Conservation (phyloP, 2,888 invertebrate species). For the Drosophila lacicola region DNA sequence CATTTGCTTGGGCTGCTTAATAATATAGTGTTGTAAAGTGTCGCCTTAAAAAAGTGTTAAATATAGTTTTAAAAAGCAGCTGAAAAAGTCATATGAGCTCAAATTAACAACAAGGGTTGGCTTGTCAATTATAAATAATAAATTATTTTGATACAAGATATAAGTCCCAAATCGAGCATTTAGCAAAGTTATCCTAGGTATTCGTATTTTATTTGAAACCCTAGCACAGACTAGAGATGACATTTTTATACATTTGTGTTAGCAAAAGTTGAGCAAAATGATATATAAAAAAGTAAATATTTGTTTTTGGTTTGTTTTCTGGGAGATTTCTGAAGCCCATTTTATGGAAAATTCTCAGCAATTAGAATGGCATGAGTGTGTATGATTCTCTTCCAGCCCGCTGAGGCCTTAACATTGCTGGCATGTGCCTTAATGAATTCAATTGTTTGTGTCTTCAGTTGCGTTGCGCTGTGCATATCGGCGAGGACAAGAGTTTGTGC, state of each 20-base stretch:
- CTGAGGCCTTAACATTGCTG: slow-evolving; percentile 98
- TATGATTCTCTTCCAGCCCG: slow-evolving; percentile 98
- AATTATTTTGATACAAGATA: no score
- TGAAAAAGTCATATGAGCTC: no score
- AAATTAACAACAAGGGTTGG: no score
- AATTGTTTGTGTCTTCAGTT: slow-evolving; percentile 98
- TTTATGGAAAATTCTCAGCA: slow-evolving; percentile 88
- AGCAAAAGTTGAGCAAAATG: neutral
- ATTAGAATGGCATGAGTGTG: slow-evolving; percentile 98
- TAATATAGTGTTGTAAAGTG: no score
- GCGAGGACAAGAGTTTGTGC: slow-evolving; percentile 98
- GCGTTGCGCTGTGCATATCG: slow-evolving; percentile 98
- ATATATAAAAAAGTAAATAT: neutral
- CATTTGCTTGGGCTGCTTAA: no score
- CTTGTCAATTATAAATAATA: no score
- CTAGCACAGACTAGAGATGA: neutral
- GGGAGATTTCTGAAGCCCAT: neutral
- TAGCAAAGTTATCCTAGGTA: no score
- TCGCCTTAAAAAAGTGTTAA: no score
- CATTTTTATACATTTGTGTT: neutral
- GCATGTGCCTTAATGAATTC: slow-evolving; percentile 99
- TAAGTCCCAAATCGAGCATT: no score
- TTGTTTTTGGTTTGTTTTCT: neutral
- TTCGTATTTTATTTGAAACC: neutral
- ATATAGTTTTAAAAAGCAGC: no score